Percentiles rank a stretch among this genome's conserved stretches.
Evolutionary conservation across 2,888 invertebrate genomes (phyloP).

Genomic region (Epirrita christyi): DNA sequence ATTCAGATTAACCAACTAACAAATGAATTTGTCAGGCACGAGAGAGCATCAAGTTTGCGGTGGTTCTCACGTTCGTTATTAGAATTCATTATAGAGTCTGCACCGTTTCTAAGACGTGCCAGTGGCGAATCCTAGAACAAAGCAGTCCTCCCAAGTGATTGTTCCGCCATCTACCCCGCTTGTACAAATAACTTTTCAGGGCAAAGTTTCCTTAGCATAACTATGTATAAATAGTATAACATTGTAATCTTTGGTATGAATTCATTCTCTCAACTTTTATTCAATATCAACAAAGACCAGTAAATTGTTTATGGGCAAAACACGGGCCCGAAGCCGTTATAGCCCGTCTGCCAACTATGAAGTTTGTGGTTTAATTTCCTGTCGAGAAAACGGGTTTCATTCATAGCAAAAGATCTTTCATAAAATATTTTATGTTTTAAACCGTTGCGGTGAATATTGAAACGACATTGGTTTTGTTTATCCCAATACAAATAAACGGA

Average conservation of each 20-base stretch:
- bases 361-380: constrained; percentile 44
- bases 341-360: constrained; percentile 34
- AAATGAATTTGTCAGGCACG: constrained; percentile 45
- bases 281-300: constrained; percentile 41
- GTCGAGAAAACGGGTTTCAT: constrained; percentile 37
- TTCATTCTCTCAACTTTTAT: constrained; percentile 41
- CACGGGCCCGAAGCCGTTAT: constrained; percentile 29
- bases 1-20: constrained; percentile 42
- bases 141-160: constrained; percentile 44
- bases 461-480: constrained; percentile 17
- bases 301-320: constrained; percentile 39
- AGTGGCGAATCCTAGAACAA: constrained; percentile 49
- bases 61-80: constrained; percentile 39
- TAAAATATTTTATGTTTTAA: constrained; percentile 27
- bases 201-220: constrained; percentile 39
- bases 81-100: constrained; percentile 44
- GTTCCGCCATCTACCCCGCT: constrained; percentile 38
- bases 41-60: constrained; percentile 37
- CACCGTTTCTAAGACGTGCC: constrained; percentile 42
- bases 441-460: constrained; percentile 10
- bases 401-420: constrained; percentile 26
- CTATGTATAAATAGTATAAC: constrained; percentile 5
- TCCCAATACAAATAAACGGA: constrained; percentile 13
- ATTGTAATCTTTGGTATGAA: constrained; percentile 21
- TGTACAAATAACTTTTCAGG: constrained; percentile 47